phyloP scores from a whole-genome alignment of 2,888 invertebrate genomes.

The Zygothrica quintamaculata region DNA sequence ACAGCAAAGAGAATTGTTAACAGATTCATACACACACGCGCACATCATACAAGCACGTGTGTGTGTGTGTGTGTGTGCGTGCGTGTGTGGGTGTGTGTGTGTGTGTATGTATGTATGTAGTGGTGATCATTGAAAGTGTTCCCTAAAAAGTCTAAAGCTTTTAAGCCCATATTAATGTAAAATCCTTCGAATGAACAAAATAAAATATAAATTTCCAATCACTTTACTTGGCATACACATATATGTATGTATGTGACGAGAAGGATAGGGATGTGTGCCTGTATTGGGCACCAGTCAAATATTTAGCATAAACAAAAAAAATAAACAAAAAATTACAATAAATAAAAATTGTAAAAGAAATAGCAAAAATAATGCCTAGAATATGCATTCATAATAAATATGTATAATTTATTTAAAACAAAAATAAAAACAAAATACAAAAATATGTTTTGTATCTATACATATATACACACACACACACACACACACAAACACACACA shows the following conservation, averaged over 20 bases:
- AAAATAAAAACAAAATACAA: not conserved
- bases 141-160: constrained; percentile 3
- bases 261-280: constrained; percentile 39
- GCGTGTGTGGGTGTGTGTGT: constrained; percentile 20
- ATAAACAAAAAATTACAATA: constrained; percentile 13
- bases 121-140: constrained; percentile 19
- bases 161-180: not conserved
- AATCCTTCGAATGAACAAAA: too few species aligned
- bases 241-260: constrained; percentile 41
- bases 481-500: constrained; percentile 22
- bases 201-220: not conserved
- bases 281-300: constrained; percentile 48
- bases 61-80: constrained; percentile 29
- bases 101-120: constrained; percentile 37
- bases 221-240: not conserved
- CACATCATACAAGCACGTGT: constrained; percentile 5
- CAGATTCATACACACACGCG: not conserved
- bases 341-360: constrained; percentile 33
- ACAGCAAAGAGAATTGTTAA: not conserved
- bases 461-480: constrained; percentile 13
- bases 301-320: constrained; percentile 53
- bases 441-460: constrained; percentile 17
- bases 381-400: constrained; percentile 64
- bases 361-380: constrained; percentile 63
- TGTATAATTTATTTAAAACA: constrained; percentile 45